Percentiles rank a stretch among this genome's conserved stretches.
phyloP scores from a whole-genome alignment of 2,113 vertebrate species.

The Microtus montanus region DNA sequence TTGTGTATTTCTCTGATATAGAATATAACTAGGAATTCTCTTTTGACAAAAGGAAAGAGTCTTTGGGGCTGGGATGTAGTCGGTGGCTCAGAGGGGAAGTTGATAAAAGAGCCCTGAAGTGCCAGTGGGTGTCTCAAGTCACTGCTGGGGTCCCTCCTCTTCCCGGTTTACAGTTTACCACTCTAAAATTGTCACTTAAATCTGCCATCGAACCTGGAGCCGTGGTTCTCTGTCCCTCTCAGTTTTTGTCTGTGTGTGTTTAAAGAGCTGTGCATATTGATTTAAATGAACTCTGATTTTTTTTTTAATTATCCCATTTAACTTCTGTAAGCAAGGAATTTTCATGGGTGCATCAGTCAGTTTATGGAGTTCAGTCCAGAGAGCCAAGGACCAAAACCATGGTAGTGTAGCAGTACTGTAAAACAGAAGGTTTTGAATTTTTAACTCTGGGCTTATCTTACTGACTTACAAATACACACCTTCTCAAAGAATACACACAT shows the following conservation, averaged over 20 bases:
- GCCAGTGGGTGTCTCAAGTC: slow-evolving; percentile 8
- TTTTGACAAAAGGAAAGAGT: neutral
- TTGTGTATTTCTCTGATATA: slow-evolving; percentile 50
- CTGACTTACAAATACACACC: neutral
- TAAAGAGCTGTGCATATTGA: neutral
- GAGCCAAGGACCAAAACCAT: neutral
- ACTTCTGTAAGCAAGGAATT: neutral
- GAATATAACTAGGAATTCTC: slow-evolving; percentile 2
- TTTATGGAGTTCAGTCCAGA: slow-evolving; percentile 23
- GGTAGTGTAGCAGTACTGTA: neutral
- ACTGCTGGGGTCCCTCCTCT: neutral
- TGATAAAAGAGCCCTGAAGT: neutral
- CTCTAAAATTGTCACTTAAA: neutral
- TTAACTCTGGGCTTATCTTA: neutral
- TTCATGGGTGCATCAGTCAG: neutral
- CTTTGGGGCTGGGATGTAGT: neutral
- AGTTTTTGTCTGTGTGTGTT: neutral
- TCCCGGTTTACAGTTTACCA: neutral
- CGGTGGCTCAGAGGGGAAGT: neutral
- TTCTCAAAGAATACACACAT: neutral
- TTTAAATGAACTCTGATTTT: neutral
- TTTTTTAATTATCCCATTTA: neutral
- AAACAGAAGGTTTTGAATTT: slow-evolving; percentile 21
- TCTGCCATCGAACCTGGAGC: neutral
- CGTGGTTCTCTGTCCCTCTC: neutral